Percentiles rank a stretch among this genome's conserved stretches.
phyloP scores from a whole-genome alignment of 92 coral and sea anemone species.

The Epizoanthus illoricatus region DNA sequence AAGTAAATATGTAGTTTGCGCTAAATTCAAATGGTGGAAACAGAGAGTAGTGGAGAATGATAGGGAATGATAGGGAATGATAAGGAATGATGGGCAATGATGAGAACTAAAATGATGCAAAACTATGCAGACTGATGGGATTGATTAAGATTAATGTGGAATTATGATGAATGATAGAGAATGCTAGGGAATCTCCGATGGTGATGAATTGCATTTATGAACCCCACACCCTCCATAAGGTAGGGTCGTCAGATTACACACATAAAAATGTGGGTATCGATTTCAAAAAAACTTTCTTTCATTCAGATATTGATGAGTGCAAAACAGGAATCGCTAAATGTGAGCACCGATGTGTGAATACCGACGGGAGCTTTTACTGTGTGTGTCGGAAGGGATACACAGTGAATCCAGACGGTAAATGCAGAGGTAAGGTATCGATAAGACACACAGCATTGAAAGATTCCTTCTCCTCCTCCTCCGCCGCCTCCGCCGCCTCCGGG shows the following conservation, averaged over 20 bases:
- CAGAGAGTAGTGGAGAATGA: no score
- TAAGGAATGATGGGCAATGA: background rate
- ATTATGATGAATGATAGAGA: no score
- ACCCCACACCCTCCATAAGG: background rate
- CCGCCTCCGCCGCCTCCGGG: background rate
- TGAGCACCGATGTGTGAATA: slow-evolving; percentile 87
- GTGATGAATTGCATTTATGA: no score
- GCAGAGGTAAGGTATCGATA: slow-evolving; percentile 67
- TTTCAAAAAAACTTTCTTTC: background rate
- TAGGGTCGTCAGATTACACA: background rate
- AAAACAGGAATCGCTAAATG: slow-evolving; percentile 70
- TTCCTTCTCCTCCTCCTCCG: background rate
- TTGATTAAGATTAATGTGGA: no score
- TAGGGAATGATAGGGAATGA: background rate
- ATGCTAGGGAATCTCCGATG: no score
- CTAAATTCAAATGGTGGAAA: no score
- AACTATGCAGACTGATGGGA: no score
- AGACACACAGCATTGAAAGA: background rate
- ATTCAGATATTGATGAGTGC: slow-evolving; percentile 83
- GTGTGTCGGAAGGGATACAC: slow-evolving; percentile 80
- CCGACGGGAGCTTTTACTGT: slow-evolving; percentile 89
- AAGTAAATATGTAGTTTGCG: background rate
- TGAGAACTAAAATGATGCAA: background rate
- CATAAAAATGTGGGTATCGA: background rate
- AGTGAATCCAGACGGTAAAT: slow-evolving; percentile 81